Evolutionary conservation across 2,113 vertebrate genomes (phyloP).

Genomic region (Gracilinanus agilis): DNA sequence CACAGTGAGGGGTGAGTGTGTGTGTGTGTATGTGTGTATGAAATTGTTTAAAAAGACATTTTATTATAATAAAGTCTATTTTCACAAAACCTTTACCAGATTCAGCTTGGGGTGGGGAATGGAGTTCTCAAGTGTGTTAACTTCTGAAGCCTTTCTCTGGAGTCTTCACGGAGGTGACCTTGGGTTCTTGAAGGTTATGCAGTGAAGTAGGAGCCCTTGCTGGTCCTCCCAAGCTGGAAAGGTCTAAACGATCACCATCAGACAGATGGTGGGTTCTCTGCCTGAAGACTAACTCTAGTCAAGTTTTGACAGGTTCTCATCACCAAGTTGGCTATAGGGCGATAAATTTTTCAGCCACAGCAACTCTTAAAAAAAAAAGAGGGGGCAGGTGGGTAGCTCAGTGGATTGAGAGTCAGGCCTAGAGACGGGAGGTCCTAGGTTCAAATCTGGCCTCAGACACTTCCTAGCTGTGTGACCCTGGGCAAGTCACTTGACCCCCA

Average conservation of each 20-base stretch:
- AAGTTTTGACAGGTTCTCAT: not conserved
- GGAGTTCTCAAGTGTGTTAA: not conserved
- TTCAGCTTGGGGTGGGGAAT: conserved; percentile 53
- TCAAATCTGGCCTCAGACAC: no score
- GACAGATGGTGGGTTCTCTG: not conserved
- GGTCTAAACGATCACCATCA: not conserved
- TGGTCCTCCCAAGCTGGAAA: not conserved
- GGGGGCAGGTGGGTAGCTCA: no score
- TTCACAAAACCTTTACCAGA: conserved; percentile 81
- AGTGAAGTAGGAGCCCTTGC: not conserved
- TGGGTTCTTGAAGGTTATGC: not conserved
- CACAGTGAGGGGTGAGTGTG: not conserved
- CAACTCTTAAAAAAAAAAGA: not conserved
- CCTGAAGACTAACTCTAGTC: not conserved
- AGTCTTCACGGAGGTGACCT: not conserved
- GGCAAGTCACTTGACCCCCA: no score
- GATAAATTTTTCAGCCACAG: not conserved
- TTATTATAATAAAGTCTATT: conserved; percentile 91
- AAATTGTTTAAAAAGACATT: conserved; percentile 86
- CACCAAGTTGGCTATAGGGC: not conserved
- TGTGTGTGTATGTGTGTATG: conserved; percentile 45
- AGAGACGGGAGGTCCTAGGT: no score
- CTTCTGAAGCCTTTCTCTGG: not conserved
- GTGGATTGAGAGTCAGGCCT: no score
- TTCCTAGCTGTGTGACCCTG: no score